Base-by-base conservation (phyloP, 1,140 invertebrate genomes). In the Pogonognathellus flavescens region DNA sequence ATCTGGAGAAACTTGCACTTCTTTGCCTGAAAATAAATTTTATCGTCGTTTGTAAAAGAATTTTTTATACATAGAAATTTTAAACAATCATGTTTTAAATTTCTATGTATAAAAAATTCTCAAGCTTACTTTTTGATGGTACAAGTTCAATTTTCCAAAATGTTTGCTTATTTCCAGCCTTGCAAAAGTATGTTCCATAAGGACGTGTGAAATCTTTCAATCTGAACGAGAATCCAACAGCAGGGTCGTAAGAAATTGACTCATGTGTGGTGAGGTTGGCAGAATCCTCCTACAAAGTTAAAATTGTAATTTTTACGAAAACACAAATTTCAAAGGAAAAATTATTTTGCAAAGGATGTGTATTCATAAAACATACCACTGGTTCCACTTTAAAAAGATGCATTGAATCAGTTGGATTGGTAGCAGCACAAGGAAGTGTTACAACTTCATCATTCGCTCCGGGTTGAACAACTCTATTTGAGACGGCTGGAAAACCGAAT, bases 121-220 rank as follows among this genome's bases (percentile, higher is more conserved):
- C 1, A 41, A 18, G 16, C 66, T 84, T 60, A 88, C 88, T 72
- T 85, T 87, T 87, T 18, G 84, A 52, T 20, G 85, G 85, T 5
- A 88, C 84, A 7, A 88, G 14, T 5, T 87, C 86, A 22, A 88
- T 86, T 82, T 85, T 88, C 88, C 88, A 88, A 50, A 85, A 87
- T 25, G 86, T 87, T 52, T 81, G 57, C 25, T 50, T 49, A 1
- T 83, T 55, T 25, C 83, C 85, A 11, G 85, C 49, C 31, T 84
- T 84, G 70, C 88, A 88, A 52, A 83, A 81, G 80, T 88, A 88
- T 1, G 85, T 84, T 9, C 88, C 88, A 22, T 83, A 88, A 31
- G 88, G 84, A 82, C 86, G 70, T 53, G 31, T 20, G 25, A 88
- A 83, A 50, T 86, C 80, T 6, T 16, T 52, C 16, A 87, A 50